Evolutionary conservation across 2,797 vertebrate species (phyloP).

Genomic region (Crenichthys baileyi): DNA sequence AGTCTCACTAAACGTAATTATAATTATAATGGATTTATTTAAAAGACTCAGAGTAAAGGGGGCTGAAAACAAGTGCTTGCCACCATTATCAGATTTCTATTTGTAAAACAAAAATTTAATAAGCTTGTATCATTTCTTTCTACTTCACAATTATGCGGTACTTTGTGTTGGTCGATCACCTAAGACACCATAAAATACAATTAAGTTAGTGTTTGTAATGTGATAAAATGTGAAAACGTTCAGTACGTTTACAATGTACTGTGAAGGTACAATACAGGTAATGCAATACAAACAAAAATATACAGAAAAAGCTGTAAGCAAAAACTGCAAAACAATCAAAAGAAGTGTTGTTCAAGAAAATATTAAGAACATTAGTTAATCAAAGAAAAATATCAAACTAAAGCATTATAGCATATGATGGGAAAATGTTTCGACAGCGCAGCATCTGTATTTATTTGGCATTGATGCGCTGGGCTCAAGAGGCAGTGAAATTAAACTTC

Average conservation of each 20-base stretch:
- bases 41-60: neutral
- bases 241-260: neutral
- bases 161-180: neutral
- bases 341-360: neutral
- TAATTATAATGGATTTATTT: too few species aligned
- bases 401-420: neutral
- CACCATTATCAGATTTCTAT: neutral
- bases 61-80: neutral
- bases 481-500: conserved; percentile 26
- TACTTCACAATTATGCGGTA: neutral
- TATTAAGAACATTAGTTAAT: neutral
- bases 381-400: neutral
- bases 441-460: conserved; percentile 6
- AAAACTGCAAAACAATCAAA: neutral
- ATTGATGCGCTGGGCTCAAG: neutral
- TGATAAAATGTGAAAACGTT: neutral
- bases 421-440: neutral
- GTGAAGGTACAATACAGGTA: neutral
- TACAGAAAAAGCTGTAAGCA: neutral
- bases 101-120: neutral
- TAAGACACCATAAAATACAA: neutral
- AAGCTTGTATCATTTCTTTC: neutral
- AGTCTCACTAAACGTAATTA: neutral
- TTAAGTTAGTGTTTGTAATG: neutral
- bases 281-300: neutral